phyloP scores from a whole-genome alignment of 2,113 vertebrate species.

The Lampris incognitus region DNA sequence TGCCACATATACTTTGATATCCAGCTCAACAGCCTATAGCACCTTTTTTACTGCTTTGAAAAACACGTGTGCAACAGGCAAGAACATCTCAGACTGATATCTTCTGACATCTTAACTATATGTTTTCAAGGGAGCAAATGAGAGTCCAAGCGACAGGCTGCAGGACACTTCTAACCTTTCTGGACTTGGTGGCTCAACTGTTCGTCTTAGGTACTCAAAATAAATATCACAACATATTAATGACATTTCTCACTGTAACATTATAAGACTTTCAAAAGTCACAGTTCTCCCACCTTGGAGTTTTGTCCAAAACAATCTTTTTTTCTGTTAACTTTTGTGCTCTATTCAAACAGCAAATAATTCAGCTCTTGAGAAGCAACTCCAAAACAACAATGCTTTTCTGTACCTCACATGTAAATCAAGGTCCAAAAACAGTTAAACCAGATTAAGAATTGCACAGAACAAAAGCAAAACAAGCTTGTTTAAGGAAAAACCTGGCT shows the following conservation, averaged over 20 bases:
- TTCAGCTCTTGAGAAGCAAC: constrained; percentile 10
- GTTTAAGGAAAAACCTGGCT: constrained; percentile 35
- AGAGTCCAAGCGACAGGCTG: constrained; percentile 16
- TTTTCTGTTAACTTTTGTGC: background rate
- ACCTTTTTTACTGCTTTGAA: constrained; percentile 48
- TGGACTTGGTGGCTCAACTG: constrained; percentile 24
- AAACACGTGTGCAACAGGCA: constrained; percentile 62
- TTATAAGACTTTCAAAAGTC: constrained; percentile 35
- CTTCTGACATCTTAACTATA: constrained; percentile 15
- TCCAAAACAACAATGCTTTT: constrained; percentile 20
- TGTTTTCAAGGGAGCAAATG: background rate
- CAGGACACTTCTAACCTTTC: constrained; percentile 32
- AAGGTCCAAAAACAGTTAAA: constrained; percentile 59
- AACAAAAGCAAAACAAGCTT: constrained; percentile 50
- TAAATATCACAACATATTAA: constrained; percentile 59
- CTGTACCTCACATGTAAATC: constrained; percentile 50
- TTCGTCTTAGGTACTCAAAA: constrained; percentile 50
- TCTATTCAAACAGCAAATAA: constrained; percentile 12
- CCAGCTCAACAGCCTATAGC: constrained; percentile 59
- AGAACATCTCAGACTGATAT: background rate
- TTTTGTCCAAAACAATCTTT: constrained; percentile 6
- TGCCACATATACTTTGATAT: constrained; percentile 61
- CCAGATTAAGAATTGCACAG: constrained; percentile 57
- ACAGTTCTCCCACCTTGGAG: constrained; percentile 18
- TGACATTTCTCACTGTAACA: constrained; percentile 43